Conservation (phyloP, 92 coral and sea anemone species). For the Scolanthus callimorphus region DNA sequence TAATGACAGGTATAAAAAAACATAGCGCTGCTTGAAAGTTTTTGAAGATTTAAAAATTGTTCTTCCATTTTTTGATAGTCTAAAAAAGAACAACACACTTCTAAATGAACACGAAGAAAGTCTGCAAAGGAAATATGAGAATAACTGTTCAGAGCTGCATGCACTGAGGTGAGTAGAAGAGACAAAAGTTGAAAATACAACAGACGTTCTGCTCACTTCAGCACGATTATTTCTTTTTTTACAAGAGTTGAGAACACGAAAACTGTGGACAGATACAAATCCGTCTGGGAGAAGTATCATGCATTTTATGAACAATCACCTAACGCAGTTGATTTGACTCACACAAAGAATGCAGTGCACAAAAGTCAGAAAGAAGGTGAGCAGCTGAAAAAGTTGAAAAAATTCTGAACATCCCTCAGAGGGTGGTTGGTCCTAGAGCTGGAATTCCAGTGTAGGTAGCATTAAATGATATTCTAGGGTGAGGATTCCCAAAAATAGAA, state of each 20-base stretch:
- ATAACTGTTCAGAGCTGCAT: slow-evolving; percentile 39
- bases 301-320: slow-evolving; percentile 61
- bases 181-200: too few relatives aligned
- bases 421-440: too few relatives aligned
- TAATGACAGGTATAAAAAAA: neutral
- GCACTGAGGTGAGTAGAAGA: slow-evolving; percentile 31
- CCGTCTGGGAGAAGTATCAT: slow-evolving; percentile 73
- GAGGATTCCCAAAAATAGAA: too few relatives aligned
- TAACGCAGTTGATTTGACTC: slow-evolving; percentile 62
- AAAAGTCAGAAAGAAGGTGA: slow-evolving; percentile 56
- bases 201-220: too few relatives aligned
- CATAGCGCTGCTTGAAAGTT: neutral
- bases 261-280: slow-evolving; percentile 67
- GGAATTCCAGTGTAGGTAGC: too few relatives aligned
- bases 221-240: neutral
- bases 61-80: slow-evolving; percentile 23
- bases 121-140: slow-evolving; percentile 60
- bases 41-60: neutral
- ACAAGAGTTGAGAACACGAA: slow-evolving; percentile 57
- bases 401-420: too few relatives aligned
- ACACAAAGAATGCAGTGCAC: slow-evolving; percentile 51
- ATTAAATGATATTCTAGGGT: too few relatives aligned
- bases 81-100: slow-evolving; percentile 71
- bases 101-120: slow-evolving; percentile 91
- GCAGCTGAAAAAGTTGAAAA: too few relatives aligned